These are phyloP conservation scores for Mobula birostris DNA, from an alignment of 2,113 vertebrate species.

Conservation along the genomic window DNA sequence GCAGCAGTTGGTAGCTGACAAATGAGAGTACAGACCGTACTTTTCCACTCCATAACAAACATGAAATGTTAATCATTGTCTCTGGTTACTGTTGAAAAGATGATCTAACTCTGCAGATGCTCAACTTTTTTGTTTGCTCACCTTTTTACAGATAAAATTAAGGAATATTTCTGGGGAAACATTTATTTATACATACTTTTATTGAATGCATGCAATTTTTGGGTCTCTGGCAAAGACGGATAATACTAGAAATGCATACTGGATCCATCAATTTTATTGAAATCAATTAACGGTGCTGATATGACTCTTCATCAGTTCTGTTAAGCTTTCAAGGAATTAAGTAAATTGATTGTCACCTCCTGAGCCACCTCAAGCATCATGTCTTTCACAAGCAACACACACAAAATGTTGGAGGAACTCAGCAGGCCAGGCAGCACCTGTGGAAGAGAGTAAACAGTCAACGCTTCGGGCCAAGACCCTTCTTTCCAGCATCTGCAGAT, in stretches of 20 bases:
- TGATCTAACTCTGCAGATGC: not conserved
- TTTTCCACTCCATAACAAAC: not conserved
- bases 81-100: not conserved
- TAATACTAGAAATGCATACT: not conserved
- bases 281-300: not conserved
- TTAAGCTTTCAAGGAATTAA: not conserved
- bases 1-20: not conserved
- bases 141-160: not conserved
- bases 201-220: not conserved
- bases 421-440: too few species aligned
- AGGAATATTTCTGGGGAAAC: not conserved
- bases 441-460: too few species aligned
- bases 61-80: not conserved
- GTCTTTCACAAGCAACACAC: too few species aligned
- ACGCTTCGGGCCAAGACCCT: too few species aligned
- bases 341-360: not conserved
- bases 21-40: not conserved
- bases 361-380: not conserved
- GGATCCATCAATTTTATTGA: not conserved
- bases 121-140: not conserved
- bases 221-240: not conserved
- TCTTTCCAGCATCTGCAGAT: too few species aligned
- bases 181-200: not conserved
- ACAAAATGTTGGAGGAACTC: too few species aligned
- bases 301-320: not conserved